Conservation (phyloP, 2,888 invertebrate genomes). For the Himalopsyche tibetana region DNA sequence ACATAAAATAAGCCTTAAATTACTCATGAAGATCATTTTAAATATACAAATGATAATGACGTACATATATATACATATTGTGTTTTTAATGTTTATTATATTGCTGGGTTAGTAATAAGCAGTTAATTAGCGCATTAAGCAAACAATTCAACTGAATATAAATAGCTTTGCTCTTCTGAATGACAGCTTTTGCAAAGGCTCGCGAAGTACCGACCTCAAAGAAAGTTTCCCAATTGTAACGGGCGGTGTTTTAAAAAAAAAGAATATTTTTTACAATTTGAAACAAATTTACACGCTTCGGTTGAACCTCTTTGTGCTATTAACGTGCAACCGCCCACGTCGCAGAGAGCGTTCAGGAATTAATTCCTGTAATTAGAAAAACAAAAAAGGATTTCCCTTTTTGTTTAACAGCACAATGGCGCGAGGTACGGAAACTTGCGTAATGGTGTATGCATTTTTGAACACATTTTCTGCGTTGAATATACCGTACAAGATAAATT, state of each 20-base stretch:
- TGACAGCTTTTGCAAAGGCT: background rate
- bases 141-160: too few species aligned
- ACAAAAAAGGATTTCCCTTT: constrained; percentile 52
- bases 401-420: background rate
- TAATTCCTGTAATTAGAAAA: constrained; percentile 63
- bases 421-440: background rate
- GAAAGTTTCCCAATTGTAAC: constrained; percentile 9
- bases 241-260: constrained; percentile 45
- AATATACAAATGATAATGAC: too few species aligned
- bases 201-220: background rate
- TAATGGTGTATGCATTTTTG: too few species aligned
- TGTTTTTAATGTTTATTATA: too few species aligned
- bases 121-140: too few species aligned
- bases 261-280: constrained; percentile 58
- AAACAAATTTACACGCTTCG: constrained; percentile 62
- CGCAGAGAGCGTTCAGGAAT: constrained; percentile 53
- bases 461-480: too few species aligned
- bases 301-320: constrained; percentile 52
- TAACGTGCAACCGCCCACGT: constrained; percentile 46
- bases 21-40: too few species aligned
- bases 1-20: too few species aligned
- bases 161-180: background rate
- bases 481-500: too few species aligned
- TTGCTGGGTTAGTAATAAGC: too few species aligned
- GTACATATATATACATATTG: too few species aligned